Evolutionary conservation across 1,140 invertebrate genomes (phyloP).

Genomic region (Cheumatopsyche charites): DNA sequence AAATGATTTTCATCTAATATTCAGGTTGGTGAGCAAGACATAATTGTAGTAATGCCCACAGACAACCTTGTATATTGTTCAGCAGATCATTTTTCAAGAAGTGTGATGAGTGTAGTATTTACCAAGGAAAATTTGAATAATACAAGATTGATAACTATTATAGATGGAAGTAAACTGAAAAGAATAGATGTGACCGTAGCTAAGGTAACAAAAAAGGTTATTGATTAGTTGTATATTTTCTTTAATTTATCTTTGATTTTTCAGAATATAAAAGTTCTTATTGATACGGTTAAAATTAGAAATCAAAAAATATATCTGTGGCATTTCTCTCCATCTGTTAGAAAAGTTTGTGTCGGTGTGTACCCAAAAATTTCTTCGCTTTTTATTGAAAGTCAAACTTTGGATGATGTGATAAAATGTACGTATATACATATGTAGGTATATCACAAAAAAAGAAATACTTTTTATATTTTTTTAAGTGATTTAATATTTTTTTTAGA

Average conservation of each 20-base stretch:
- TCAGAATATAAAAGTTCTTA: conserved; percentile 53
- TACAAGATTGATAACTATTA: conserved; percentile 57
- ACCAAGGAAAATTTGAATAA: conserved; percentile 52
- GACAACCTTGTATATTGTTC: conserved; percentile 44
- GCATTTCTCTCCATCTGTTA: conserved; percentile 51
- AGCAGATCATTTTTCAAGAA: conserved; percentile 45
- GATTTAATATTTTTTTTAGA: neutral
- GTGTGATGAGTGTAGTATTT: conserved; percentile 45
- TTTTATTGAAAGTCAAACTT: conserved; percentile 33
- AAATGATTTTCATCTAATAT: neutral
- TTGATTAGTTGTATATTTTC: conserved; percentile 27
- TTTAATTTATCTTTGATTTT: conserved; percentile 34
- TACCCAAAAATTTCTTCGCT: conserved; percentile 23
- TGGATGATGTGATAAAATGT: conserved; percentile 39
- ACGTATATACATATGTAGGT: conserved; percentile 8
- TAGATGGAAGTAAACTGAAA: conserved; percentile 65
- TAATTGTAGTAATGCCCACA: conserved; percentile 32
- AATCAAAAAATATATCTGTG: conserved; percentile 55
- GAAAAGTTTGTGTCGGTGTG: conserved; percentile 48
- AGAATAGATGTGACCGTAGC: conserved; percentile 66
- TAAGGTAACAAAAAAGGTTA: conserved; percentile 54
- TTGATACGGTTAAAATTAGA: conserved; percentile 52
- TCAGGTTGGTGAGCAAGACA: conserved; percentile 34
- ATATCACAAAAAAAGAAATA: neutral
- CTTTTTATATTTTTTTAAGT: no score